phyloP scores from a whole-genome alignment of 2,888 invertebrate species.

The Agrotis clavis region DNA sequence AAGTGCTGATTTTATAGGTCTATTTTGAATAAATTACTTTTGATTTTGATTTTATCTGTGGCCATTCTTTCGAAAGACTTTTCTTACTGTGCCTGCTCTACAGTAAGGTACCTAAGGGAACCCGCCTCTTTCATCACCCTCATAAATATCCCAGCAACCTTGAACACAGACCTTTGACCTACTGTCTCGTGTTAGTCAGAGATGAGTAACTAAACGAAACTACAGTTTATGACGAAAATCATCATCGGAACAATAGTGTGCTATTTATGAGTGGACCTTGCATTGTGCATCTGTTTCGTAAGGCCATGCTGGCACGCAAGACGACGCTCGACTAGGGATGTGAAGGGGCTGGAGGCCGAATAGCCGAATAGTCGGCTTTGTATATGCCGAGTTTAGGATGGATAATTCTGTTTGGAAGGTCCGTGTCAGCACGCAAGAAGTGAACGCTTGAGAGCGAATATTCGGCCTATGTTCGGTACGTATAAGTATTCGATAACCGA shows the following conservation, averaged over 20 bases:
- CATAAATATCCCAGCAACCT: conserved; percentile 37
- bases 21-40: too few relatives aligned
- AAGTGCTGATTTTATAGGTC: too few relatives aligned
- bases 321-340: conserved; percentile 24
- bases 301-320: conserved; percentile 60
- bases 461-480: too few relatives aligned
- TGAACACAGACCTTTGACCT: conserved; percentile 52
- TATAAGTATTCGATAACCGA: too few relatives aligned
- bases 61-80: too few relatives aligned
- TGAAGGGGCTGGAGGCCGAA: not conserved
- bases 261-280: conserved; percentile 62
- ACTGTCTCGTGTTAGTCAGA: conserved; percentile 6
- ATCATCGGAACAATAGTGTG: conserved; percentile 57
- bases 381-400: too few relatives aligned
- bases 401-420: too few relatives aligned
- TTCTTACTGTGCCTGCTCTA: too few relatives aligned
- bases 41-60: too few relatives aligned
- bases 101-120: not conserved
- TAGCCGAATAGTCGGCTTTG: conserved; percentile 17
- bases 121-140: conserved; percentile 31
- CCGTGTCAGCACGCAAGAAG: too few relatives aligned
- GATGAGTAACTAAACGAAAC: conserved; percentile 50
- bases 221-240: conserved; percentile 61
- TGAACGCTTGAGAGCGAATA: too few relatives aligned
- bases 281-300: conserved; percentile 61